Conservation (phyloP, 2,113 vertebrate species). For the Toxostoma redivivum region DNA sequence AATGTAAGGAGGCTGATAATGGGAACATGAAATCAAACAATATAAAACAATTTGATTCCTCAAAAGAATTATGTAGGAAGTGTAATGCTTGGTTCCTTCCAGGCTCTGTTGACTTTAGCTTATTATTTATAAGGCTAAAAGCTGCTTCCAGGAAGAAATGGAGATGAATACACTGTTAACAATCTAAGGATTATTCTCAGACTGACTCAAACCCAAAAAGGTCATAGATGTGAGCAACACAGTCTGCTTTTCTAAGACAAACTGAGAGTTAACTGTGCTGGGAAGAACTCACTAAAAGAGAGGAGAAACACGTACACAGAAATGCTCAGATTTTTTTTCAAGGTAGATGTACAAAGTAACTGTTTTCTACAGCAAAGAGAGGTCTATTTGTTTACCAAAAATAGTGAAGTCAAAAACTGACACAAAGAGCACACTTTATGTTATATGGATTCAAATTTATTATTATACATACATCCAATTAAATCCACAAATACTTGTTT, state of each 20-base stretch:
- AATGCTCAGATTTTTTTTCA: background rate
- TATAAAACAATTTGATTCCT: background rate
- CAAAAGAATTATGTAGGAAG: background rate
- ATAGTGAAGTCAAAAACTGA: background rate
- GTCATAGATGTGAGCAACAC: background rate
- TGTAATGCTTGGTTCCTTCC: background rate
- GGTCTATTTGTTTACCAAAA: background rate
- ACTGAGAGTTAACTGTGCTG: background rate
- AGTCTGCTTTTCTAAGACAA: background rate
- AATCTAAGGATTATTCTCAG: background rate
- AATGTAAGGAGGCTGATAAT: background rate
- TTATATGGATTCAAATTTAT: background rate
- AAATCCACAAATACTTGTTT: background rate
- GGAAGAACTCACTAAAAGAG: background rate
- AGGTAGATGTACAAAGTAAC: background rate
- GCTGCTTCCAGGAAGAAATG: background rate
- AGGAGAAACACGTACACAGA: background rate
- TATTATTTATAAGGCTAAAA: background rate
- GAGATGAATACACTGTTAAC: background rate
- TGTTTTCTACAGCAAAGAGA: background rate
- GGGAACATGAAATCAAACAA: background rate
- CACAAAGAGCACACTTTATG: background rate
- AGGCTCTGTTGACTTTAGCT: background rate
- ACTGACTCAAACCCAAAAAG: background rate
- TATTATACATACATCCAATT: background rate